Percentiles rank a stretch among this genome's conserved stretches.
Conservation (phyloP, 2,888 invertebrate species). For the Gari tellinella region DNA sequence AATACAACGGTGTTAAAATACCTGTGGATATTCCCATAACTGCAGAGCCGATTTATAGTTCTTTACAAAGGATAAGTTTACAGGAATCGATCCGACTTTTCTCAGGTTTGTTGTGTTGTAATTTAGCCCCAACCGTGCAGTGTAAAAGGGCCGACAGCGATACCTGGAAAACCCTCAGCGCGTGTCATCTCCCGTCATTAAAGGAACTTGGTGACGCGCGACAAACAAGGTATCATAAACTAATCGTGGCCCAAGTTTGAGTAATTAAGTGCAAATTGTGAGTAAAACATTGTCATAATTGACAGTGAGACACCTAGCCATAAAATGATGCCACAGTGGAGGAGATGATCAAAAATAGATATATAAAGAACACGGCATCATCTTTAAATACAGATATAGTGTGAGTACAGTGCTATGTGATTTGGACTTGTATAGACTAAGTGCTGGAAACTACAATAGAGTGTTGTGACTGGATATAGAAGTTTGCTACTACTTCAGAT, state of each 20-base stretch:
- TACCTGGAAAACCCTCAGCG: constrained; percentile 21
- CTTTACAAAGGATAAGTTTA: no score
- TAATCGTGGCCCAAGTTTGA: constrained; percentile 9
- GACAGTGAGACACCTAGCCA: constrained; percentile 26
- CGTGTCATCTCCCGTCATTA: constrained; percentile 41
- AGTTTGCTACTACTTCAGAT: background rate
- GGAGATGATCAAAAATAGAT: background rate
- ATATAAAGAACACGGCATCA: constrained; percentile 11
- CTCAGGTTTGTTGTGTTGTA: constrained; percentile 13
- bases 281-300: constrained; percentile 52
- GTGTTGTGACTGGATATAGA: no score
- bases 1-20: no score
- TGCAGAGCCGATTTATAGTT: no score
- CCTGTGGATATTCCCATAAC: no score
- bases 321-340: background rate
- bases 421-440: background rate
- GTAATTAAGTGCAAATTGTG: constrained; percentile 48
- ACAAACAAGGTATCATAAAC: constrained; percentile 43
- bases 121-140: constrained; percentile 10
- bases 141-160: constrained; percentile 31
- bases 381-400: background rate
- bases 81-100: background rate
- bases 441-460: constrained; percentile 1
- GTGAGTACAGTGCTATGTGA: no score
- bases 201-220: constrained; percentile 45